Conservation (phyloP, 2,888 invertebrate species). For the Chaitophorus viminalis region DNA sequence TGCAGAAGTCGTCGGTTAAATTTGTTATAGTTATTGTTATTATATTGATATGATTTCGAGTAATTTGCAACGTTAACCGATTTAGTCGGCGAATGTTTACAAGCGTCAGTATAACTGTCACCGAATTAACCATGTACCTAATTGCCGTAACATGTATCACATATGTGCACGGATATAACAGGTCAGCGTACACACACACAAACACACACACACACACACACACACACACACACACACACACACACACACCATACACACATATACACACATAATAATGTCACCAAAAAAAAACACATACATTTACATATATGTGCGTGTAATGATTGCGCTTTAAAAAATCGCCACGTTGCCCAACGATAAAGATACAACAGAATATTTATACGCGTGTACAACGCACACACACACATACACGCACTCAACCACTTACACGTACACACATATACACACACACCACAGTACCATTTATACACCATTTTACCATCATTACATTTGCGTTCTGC, state of each 20-base stretch:
- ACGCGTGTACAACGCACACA: too few relatives aligned
- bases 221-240: too few relatives aligned
- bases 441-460: too few relatives aligned
- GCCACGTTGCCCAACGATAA: conserved; percentile 34
- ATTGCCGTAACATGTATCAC: not conserved
- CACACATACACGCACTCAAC: too few relatives aligned
- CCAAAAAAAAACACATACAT: not conserved
- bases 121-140: not conserved
- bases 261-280: not conserved
- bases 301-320: not conserved
- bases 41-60: not conserved
- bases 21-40: conserved; percentile 19
- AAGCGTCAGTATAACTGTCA: not conserved
- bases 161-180: too few relatives aligned
- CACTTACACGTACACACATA: too few relatives aligned
- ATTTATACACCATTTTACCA: too few relatives aligned
- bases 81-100: conserved; percentile 4
- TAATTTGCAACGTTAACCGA: not conserved
- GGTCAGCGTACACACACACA: too few relatives aligned
- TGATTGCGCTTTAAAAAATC: conserved; percentile 1
- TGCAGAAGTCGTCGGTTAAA: not conserved
- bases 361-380: not conserved
- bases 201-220: too few relatives aligned
- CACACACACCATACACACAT: not conserved
- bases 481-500: conserved; percentile 7